These are phyloP conservation scores for Lineus longissimus DNA, from an alignment of 1,140 invertebrate genomes.

Conservation along the genomic window DNA sequence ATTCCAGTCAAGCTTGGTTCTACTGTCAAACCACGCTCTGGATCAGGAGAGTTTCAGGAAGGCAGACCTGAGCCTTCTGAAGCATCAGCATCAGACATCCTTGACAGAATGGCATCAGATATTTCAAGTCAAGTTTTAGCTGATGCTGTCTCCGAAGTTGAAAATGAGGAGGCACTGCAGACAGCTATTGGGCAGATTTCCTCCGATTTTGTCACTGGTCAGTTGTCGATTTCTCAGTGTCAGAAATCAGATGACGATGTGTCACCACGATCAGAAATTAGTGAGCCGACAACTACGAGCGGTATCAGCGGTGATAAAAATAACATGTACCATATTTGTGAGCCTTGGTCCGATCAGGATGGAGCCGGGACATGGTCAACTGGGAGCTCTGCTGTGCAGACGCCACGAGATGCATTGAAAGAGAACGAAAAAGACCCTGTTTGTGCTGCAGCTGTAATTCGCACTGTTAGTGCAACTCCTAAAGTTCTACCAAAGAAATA, in stretches of 20 bases:
- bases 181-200: not conserved
- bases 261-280: not conserved
- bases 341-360: conserved; percentile 4
- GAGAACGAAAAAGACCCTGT: not conserved
- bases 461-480: not conserved
- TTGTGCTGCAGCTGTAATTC: not conserved
- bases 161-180: not conserved
- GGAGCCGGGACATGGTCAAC: not conserved
- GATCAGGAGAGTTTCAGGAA: too few relatives aligned
- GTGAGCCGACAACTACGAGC: not conserved
- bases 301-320: too few relatives aligned
- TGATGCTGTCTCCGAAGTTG: not conserved
- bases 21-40: too few relatives aligned
- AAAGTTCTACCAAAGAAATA: not conserved
- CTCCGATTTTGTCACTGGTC: not conserved
- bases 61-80: too few relatives aligned
- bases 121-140: conserved; percentile 1
- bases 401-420: not conserved
- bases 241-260: not conserved
- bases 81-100: too few relatives aligned
- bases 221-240: not conserved
- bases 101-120: not conserved
- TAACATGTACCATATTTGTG: conserved; percentile 3
- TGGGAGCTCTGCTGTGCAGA: not conserved
- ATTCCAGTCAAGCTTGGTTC: too few relatives aligned